These are phyloP conservation scores for Lonchura striata DNA, from an alignment of 2,113 vertebrate genomes.

Conservation along the genomic window DNA sequence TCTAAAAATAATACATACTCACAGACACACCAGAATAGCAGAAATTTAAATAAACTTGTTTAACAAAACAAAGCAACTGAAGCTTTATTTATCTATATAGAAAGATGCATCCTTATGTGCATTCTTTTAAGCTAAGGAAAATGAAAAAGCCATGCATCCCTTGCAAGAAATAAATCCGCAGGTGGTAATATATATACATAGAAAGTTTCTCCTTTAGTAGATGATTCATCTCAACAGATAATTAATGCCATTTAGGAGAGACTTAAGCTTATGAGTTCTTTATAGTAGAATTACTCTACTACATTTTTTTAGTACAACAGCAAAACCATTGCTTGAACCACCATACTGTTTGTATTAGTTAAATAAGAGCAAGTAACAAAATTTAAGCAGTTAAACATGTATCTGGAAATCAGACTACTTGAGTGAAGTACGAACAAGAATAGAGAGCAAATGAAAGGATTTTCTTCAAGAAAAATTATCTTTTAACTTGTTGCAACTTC, in stretches of 20 bases:
- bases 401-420: conserved; percentile 10
- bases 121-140: conserved; percentile 71
- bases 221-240: neutral
- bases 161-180: conserved; percentile 36
- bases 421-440: conserved; percentile 9
- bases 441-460: neutral
- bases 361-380: conserved; percentile 38
- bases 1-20: neutral
- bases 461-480: conserved; percentile 19
- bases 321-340: conserved; percentile 9
- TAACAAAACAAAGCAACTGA: conserved; percentile 66
- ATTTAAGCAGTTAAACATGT: neutral
- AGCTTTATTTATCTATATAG: conserved; percentile 65
- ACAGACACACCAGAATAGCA: neutral
- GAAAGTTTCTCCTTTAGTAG: conserved; percentile 10
- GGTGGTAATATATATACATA: neutral
- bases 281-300: conserved; percentile 37
- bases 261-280: conserved; percentile 1
- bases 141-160: conserved; percentile 64
- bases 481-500: conserved; percentile 12
- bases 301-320: conserved; percentile 12
- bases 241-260: conserved; percentile 12
- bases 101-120: conserved; percentile 54
- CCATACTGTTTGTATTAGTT: conserved; percentile 7
- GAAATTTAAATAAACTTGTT: conserved; percentile 57